Conservation (phyloP, 92 coral and sea anemone species). For the Umimayanthus kanabou region DNA sequence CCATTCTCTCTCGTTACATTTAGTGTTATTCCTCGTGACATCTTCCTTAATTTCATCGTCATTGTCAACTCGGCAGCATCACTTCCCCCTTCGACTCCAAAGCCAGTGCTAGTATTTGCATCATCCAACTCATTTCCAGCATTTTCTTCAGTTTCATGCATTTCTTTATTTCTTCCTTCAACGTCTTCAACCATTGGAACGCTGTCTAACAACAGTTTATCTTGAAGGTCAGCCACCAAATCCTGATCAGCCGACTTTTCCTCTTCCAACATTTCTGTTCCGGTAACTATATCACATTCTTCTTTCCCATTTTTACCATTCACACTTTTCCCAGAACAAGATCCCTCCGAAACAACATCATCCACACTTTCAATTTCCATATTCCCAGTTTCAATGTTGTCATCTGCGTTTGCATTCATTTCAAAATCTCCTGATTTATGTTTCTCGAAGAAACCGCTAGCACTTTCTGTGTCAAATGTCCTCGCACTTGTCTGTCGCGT, state of each 20-base stretch:
- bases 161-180: background rate
- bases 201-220: background rate
- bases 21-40: conserved; percentile 34
- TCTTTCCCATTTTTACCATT: conserved; percentile 26
- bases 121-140: background rate
- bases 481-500: conserved; percentile 35
- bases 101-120: background rate
- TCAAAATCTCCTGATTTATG: conserved; percentile 3
- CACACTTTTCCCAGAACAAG: conserved; percentile 41
- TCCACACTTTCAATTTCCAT: conserved; percentile 54
- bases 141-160: conserved; percentile 5
- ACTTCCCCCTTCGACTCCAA: background rate
- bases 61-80: background rate
- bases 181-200: background rate
- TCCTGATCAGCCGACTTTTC: background rate
- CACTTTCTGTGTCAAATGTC: conserved; percentile 31
- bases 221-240: background rate
- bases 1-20: conserved; percentile 66
- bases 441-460: conserved; percentile 12
- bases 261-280: background rate
- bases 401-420: background rate
- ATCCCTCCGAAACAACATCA: conserved; percentile 45
- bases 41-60: conserved; percentile 20
- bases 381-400: conserved; percentile 27
- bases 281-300: background rate